phyloP scores from a whole-genome alignment of 2,113 vertebrate genomes.

The Phyllostomus hastatus region DNA sequence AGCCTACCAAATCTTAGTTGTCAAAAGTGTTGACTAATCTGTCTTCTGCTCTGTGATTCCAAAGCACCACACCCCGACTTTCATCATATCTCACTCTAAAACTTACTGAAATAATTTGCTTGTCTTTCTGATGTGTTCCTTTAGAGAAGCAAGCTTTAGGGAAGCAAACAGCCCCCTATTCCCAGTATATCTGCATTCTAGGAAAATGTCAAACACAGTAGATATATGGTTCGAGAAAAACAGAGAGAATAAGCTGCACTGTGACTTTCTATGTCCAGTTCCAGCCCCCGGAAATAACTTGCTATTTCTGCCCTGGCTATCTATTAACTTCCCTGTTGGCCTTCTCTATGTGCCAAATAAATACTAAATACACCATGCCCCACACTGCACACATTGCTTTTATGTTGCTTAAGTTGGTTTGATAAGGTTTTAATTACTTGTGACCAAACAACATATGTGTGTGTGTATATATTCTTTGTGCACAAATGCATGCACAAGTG shows the following conservation, averaged over 20 bases:
- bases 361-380: neutral
- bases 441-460: neutral
- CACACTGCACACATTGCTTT: neutral
- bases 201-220: neutral
- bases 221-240: neutral
- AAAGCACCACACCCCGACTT: neutral
- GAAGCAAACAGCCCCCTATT: accelerated
- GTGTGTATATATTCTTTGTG: too few relatives aligned
- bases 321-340: neutral
- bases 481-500: neutral
- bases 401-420: neutral
- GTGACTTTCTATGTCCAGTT: neutral
- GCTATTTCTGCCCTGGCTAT: neutral
- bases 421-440: neutral
- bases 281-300: neutral
- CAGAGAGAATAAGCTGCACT: neutral
- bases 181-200: neutral
- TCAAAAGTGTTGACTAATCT: neutral
- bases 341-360: neutral
- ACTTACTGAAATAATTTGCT: neutral
- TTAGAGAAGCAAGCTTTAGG: neutral
- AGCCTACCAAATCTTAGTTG: neutral
- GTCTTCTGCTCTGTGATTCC: neutral
- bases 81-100: neutral
- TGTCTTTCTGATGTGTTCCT: neutral